Evolutionary conservation across 2,888 invertebrate species (phyloP), one percentile per base, ranked within the genome.

Genomic region (Epirrhoe tristata): DNA sequence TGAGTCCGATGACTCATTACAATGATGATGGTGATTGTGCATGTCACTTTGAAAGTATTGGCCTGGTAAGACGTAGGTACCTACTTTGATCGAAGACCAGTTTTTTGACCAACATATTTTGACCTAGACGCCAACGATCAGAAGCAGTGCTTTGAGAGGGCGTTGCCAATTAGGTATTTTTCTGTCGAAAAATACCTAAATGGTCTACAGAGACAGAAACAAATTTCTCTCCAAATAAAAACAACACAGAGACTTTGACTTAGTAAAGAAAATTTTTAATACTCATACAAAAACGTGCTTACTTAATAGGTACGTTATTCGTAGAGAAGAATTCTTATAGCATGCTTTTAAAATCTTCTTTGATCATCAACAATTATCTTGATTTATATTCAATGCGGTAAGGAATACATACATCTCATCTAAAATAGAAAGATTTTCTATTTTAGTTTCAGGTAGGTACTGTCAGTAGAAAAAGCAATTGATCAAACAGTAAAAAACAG

Each of bases 1-100:
- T 34, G 43, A 58, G 63, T 65, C 39, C 12, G 67, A 61, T 61
- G 60, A 69, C 58, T 69, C 72, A 72, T 69, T 34, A 17, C 34
- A 58, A 50, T 54, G 58, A 53, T 31, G 24, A 54, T 24, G 24
- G 6, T 46, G n/a, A 48, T 31, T 54, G 46, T 61, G 34, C 36
- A 48, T 34, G 32, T 46, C 46, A 54, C 54, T 46, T 14, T 16
- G 48, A 14, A 16, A 48, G 48, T 43, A 43, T 12, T 43, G 48
- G 14, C 48, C 16, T 16, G 14, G 48, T 16, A 34, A 34, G 24
- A 34, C 34, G 14, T 14, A 14, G 46, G 4, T 48, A 4, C 48
- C 16, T 16, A 6, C 6, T 48, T 16, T 5, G 16, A 16, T 24
- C 6, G 6, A 14, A 46, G 46, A 46, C 8, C 14, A 46, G 46